Percentiles rank a stretch among this genome's conserved stretches.
These are phyloP conservation scores for Naso thynnoides DNA, from an alignment of 2,797 vertebrate genomes.

Conservation along the genomic window DNA sequence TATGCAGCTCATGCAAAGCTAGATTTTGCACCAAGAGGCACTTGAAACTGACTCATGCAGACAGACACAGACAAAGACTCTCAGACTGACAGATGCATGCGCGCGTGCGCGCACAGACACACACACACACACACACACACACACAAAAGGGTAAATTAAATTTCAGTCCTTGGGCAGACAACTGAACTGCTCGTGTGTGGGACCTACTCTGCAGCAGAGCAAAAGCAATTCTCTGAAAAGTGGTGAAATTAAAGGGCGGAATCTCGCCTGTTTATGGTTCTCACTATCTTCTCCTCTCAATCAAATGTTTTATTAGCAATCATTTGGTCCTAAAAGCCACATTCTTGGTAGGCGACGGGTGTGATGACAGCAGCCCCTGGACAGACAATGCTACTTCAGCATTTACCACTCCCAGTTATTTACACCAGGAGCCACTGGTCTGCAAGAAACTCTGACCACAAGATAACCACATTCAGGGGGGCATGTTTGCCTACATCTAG, in stretches of 20 bases:
- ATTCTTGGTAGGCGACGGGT: constrained; percentile 63
- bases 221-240: constrained; percentile 86
- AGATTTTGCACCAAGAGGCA: constrained; percentile 48
- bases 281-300: constrained; percentile 84
- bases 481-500: constrained; percentile 9
- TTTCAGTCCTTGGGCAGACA: constrained; percentile 85
- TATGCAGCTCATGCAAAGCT: constrained; percentile 62
- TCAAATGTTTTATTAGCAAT: constrained; percentile 90
- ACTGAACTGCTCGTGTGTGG: constrained; percentile 83
- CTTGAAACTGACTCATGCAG: constrained; percentile 56
- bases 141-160: constrained; percentile 82
- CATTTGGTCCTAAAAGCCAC: constrained; percentile 85
- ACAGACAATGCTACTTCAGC: constrained; percentile 56
- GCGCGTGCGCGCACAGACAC: constrained; percentile 2
- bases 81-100: constrained; percentile 20
- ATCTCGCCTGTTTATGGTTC: constrained; percentile 85
- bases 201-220: constrained; percentile 81
- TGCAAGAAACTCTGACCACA: constrained; percentile 49
- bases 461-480: constrained; percentile 17
- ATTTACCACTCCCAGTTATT: constrained; percentile 73
- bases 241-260: constrained; percentile 87
- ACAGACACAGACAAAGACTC: constrained; percentile 43
- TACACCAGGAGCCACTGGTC: constrained; percentile 69
- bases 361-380: constrained; percentile 69
- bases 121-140: constrained; percentile 5